Percentiles rank a stretch among this genome's conserved stretches.
phyloP scores from a whole-genome alignment of 1,140 invertebrate species.

The Oncopeltus fasciatus region DNA sequence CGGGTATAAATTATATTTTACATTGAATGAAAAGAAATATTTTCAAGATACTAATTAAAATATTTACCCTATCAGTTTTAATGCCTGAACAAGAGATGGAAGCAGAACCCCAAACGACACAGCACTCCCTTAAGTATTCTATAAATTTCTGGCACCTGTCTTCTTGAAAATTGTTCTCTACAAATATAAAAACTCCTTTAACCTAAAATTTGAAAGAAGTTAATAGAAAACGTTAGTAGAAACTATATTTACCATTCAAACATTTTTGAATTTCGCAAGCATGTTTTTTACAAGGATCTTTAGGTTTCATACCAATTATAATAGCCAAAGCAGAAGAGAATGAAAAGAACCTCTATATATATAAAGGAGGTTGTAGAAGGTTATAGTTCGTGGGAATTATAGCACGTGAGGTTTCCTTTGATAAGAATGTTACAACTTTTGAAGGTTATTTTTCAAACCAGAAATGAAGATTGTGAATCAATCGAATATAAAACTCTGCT shows the following conservation, averaged over 20 bases:
- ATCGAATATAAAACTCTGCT: no score
- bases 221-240: background rate
- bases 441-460: no score
- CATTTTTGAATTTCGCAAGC: constrained; percentile 64
- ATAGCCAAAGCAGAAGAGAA: no score
- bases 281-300: constrained; percentile 59
- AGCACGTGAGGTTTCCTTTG: no score
- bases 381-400: no score
- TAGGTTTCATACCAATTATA: constrained; percentile 12
- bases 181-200: constrained; percentile 14
- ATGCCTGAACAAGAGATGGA: constrained; percentile 52
- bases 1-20: no score
- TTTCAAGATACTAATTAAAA: no score
- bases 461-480: no score
- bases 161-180: constrained; percentile 53
- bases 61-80: constrained; percentile 37
- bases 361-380: no score
- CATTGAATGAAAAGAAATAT: no score
- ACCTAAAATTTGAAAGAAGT: background rate
- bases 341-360: no score
- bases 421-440: no score
- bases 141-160: constrained; percentile 40
- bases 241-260: constrained; percentile 44
- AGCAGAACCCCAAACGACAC: constrained; percentile 38
- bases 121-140: constrained; percentile 48